Percentiles rank a stretch among this genome's conserved stretches.
Conservation (phyloP, 2,113 vertebrate species). For the Scartelaos histophorus region DNA sequence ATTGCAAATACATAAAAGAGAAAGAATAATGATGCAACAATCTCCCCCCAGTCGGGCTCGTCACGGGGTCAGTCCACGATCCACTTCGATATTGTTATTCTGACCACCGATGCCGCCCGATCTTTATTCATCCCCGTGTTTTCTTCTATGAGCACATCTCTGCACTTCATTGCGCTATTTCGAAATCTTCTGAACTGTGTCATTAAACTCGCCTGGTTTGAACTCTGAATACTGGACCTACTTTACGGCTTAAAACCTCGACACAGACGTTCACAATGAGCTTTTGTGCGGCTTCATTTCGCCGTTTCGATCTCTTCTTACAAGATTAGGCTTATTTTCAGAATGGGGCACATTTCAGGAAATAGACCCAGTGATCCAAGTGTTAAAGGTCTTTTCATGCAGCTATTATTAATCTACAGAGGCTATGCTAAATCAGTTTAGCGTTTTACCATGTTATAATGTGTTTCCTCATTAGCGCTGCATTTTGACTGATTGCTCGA, state of each 20-base stretch:
- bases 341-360: conserved; percentile 54
- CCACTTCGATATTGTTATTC: neutral
- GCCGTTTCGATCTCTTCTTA: conserved; percentile 52
- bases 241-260: neutral
- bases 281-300: conserved; percentile 26
- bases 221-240: neutral
- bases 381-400: too few species aligned
- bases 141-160: conserved; percentile 12
- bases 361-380: conserved; percentile 28
- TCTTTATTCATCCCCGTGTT: conserved; percentile 12
- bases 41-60: neutral
- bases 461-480: too few species aligned
- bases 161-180: conserved; percentile 14
- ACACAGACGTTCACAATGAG: neutral
- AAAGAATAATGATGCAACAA: too few species aligned
- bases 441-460: too few species aligned
- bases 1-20: too few species aligned
- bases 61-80: neutral
- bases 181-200: neutral
- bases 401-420: too few species aligned
- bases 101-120: neutral
- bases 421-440: too few species aligned
- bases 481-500: too few species aligned
- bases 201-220: neutral
- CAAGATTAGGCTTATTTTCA: conserved; percentile 69